Evolutionary conservation across 2,113 vertebrate species (phyloP).

Genomic region (Eublepharis macularius): DNA sequence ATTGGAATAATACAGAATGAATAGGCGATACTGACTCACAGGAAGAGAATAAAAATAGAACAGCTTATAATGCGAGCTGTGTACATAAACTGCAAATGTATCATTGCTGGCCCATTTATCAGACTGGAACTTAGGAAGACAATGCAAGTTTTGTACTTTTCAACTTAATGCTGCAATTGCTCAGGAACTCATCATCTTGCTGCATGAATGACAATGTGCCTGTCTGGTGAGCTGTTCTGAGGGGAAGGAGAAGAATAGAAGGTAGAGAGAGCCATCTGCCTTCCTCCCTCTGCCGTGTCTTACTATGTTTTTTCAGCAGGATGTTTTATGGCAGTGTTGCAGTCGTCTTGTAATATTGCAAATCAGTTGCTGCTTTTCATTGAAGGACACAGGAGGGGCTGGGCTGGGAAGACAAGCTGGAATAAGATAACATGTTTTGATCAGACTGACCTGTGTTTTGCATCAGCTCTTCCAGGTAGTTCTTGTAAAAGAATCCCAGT

Average conservation of each 20-base stretch:
- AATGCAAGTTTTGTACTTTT: neutral
- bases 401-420: too few relatives aligned
- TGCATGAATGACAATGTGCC: neutral
- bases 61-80: neutral
- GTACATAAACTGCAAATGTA: neutral
- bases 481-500: too few relatives aligned
- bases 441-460: too few relatives aligned
- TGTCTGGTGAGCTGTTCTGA: neutral
- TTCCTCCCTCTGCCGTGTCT: neutral
- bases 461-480: too few relatives aligned
- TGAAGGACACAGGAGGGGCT: too few relatives aligned
- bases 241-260: neutral
- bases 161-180: neutral
- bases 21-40: constrained; percentile 3
- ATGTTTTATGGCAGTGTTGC: too few relatives aligned
- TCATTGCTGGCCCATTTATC: neutral
- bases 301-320: too few relatives aligned
- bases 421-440: too few relatives aligned
- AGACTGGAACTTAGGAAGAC: neutral
- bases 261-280: neutral
- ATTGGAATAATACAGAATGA: neutral
- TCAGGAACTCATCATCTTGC: neutral
- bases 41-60: constrained; percentile 13
- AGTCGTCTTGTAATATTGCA: too few relatives aligned
- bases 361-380: too few relatives aligned